Evolutionary conservation across 53 echinoderm and acorn worm genomes (phyloP).

Genomic region (Mesocentrotus franciscanus): DNA sequence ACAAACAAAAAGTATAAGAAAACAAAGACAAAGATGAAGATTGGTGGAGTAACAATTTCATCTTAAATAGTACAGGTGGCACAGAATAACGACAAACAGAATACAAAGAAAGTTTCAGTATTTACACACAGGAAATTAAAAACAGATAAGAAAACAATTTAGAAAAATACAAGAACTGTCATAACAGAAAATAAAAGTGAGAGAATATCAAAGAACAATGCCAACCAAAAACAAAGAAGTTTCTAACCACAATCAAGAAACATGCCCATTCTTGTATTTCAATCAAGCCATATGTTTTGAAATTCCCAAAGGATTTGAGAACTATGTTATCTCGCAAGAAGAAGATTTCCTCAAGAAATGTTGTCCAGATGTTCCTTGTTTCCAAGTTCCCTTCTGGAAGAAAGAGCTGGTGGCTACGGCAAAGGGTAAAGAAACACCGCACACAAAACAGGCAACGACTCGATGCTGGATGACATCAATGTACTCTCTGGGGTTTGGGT

Average conservation of each 20-base stretch:
- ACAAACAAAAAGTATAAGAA: background rate
- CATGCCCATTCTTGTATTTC: background rate
- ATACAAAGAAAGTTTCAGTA: background rate
- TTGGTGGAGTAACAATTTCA: background rate
- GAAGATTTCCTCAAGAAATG: conserved; percentile 31
- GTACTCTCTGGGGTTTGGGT: background rate
- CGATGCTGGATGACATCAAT: background rate
- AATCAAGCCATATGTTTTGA: background rate
- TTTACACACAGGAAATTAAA: background rate
- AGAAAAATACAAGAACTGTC: background rate
- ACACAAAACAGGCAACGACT: background rate
- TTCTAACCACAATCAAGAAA: background rate
- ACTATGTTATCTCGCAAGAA: conserved; percentile 6
- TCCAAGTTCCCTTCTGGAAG: background rate
- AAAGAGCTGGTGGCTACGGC: background rate
- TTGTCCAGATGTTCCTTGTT: background rate
- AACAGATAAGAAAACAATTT: background rate
- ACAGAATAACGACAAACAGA: background rate
- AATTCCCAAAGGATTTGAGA: background rate
- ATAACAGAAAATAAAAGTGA: background rate
- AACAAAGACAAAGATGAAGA: background rate
- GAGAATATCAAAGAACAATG: conserved; percentile 22
- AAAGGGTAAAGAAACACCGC: background rate
- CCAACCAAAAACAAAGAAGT: background rate
- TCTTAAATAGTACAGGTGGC: background rate